Conservation (phyloP, 1,140 invertebrate species). For the Tetramorium alpestre region DNA sequence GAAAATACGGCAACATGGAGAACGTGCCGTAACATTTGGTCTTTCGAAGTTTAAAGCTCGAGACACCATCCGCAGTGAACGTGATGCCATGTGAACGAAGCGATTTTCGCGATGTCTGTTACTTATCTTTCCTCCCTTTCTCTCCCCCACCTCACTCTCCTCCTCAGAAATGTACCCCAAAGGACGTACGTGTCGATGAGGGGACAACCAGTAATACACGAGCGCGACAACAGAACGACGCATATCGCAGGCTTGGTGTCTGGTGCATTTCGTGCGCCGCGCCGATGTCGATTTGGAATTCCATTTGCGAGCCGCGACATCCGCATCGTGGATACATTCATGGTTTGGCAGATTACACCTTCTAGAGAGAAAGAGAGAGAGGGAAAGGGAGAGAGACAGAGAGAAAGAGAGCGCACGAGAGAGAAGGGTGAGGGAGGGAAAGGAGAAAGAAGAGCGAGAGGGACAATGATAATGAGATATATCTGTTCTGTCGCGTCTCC, state of each 20-base stretch:
- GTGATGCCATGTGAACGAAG: slow-evolving; percentile 21
- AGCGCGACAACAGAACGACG: slow-evolving; percentile 24
- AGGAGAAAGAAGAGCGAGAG: too few relatives aligned
- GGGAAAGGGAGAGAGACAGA: background rate
- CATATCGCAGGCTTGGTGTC: slow-evolving; percentile 1
- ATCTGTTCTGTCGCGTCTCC: background rate
- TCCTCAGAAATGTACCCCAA: background rate
- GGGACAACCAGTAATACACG: background rate
- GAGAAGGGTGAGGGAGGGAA: background rate
- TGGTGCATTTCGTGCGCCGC: background rate
- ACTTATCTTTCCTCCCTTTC: background rate
- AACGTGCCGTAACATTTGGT: slow-evolving; percentile 1
- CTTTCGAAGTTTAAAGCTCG: slow-evolving; percentile 16
- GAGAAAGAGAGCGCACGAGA: background rate
- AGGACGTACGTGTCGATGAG: slow-evolving; percentile 38
- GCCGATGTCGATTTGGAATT: slow-evolving; percentile 35
- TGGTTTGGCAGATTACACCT: slow-evolving; percentile 23
- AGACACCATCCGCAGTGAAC: background rate
- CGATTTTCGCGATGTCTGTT: slow-evolving; percentile 20
- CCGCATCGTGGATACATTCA: slow-evolving; percentile 6
- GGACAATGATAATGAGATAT: background rate
- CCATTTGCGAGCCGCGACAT: slow-evolving; percentile 29
- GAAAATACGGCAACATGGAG: background rate
- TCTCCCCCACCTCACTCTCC: background rate
- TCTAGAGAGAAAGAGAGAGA: background rate